These are phyloP conservation scores for Xenentodon cancila DNA, from an alignment of 2,797 vertebrate genomes.

Conservation along the genomic window DNA sequence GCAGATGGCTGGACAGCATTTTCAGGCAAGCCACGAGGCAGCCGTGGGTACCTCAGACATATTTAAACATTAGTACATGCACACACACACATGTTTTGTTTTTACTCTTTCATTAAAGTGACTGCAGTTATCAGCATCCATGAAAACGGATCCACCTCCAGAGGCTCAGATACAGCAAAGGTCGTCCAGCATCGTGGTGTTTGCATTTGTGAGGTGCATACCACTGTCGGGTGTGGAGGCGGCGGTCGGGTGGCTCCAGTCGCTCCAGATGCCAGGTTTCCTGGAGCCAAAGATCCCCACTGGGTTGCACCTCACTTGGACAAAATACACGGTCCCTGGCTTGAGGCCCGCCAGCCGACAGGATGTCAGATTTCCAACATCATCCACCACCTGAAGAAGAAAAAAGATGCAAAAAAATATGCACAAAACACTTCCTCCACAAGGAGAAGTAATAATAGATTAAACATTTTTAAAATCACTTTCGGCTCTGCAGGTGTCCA, in stretches of 20 bases:
- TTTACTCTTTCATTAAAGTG: neutral
- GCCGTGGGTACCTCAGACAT: neutral
- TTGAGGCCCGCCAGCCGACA: conserved; percentile 91
- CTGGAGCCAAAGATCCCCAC: conserved; percentile 95
- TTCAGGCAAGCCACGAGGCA: conserved; percentile 26
- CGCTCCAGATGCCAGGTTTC: conserved; percentile 94
- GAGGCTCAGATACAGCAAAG: too few species aligned
- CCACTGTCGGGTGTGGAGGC: conserved; percentile 92
- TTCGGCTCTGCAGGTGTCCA: neutral
- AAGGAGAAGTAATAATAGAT: too few species aligned
- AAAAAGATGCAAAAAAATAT: neutral
- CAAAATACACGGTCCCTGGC: conserved; percentile 91
- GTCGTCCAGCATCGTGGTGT: too few species aligned
- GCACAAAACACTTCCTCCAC: too few species aligned
- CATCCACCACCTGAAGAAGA: conserved; percentile 87
- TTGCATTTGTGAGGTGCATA: conserved; percentile 62
- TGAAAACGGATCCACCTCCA: neutral
- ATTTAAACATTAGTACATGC: neutral
- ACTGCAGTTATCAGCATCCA: neutral
- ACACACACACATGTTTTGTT: neutral
- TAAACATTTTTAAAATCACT: neutral
- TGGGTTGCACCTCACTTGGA: conserved; percentile 94
- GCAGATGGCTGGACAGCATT: conserved; percentile 37
- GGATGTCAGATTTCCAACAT: conserved; percentile 92
- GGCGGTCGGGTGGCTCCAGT: conserved; percentile 93